phyloP scores from a whole-genome alignment of 2,113 vertebrate species.

The Lasiurus borealis region DNA sequence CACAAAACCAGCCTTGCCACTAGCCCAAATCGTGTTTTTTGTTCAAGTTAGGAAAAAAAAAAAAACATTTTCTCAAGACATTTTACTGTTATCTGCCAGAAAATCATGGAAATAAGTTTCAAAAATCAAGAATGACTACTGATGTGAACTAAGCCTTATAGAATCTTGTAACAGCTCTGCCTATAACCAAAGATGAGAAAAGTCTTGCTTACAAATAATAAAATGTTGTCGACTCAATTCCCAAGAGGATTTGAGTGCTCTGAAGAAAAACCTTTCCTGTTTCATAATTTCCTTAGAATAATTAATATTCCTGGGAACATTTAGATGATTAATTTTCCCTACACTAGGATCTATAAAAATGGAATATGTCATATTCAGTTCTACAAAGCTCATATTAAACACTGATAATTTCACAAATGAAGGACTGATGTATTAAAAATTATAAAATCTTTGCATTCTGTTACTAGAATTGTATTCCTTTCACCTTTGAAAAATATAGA shows the following conservation, averaged over 20 bases:
- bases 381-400: background rate
- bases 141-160: background rate
- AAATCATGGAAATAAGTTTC: background rate
- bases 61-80: background rate
- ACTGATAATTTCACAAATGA: background rate
- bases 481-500: background rate
- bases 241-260: background rate
- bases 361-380: background rate
- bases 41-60: background rate
- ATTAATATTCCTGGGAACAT: background rate
- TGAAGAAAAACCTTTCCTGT: background rate
- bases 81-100: constrained; percentile 18
- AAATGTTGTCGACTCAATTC: no score
- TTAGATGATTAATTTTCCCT: background rate
- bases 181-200: background rate
- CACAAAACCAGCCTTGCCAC: background rate
- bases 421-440: background rate
- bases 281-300: background rate
- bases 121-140: background rate
- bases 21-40: background rate
- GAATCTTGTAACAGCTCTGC: background rate
- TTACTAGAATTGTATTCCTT: background rate
- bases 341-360: background rate
- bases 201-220: background rate
- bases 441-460: background rate